Percentiles rank a stretch among this genome's conserved stretches.
These are phyloP conservation scores for Xiphorhynchus elegans DNA, from an alignment of 2,113 vertebrate genomes.

Conservation along the genomic window DNA sequence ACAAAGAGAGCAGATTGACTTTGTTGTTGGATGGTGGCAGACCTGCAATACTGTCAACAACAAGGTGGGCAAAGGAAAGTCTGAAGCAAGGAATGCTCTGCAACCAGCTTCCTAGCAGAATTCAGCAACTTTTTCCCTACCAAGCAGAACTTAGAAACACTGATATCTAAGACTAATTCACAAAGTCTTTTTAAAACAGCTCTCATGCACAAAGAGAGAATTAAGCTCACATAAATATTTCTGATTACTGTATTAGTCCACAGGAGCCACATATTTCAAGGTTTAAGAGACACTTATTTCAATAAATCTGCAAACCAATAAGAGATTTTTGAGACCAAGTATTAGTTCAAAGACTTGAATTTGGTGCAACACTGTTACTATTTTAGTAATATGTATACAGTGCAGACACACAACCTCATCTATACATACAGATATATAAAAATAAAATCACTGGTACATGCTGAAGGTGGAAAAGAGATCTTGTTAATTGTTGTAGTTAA, in stretches of 20 bases:
- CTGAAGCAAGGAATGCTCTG: background rate
- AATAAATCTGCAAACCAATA: background rate
- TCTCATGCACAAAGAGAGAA: background rate
- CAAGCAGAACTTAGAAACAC: background rate
- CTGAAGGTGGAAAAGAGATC: background rate
- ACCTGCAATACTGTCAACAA: background rate
- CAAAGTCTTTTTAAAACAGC: background rate
- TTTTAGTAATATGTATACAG: background rate
- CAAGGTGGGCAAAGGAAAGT: background rate
- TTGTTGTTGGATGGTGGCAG: background rate
- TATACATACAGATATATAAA: background rate
- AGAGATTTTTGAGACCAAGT: background rate
- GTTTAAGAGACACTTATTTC: background rate
- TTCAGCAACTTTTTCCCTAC: background rate
- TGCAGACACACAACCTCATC: background rate
- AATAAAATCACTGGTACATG: background rate
- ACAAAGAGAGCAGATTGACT: background rate
- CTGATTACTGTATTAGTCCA: background rate
- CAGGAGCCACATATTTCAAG: background rate
- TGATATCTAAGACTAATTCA: background rate
- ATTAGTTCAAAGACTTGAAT: background rate
- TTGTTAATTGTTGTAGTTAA: background rate
- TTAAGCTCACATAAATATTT: background rate
- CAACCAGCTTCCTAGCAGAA: background rate
- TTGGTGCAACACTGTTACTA: background rate